phyloP scores from a whole-genome alignment of 2,888 invertebrate genomes.

The Stenichneumon culpator region DNA sequence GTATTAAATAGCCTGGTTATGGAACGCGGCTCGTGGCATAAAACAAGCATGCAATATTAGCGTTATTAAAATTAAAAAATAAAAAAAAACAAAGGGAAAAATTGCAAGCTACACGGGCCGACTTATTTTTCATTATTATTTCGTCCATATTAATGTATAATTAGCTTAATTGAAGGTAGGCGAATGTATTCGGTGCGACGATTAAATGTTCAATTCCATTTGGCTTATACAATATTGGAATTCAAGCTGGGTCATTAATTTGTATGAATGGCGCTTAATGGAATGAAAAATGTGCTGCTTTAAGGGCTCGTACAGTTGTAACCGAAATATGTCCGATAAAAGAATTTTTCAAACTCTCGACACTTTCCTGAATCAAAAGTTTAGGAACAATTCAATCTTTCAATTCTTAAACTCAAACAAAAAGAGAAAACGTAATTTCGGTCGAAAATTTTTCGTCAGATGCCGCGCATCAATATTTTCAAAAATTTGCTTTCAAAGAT shows the following conservation, averaged over 20 bases:
- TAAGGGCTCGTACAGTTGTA: too few species aligned
- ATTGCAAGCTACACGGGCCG: background rate
- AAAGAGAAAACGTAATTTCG: too few species aligned
- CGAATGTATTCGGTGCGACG: background rate
- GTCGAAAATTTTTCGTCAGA: too few species aligned
- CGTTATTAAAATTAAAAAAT: background rate
- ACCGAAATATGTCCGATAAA: too few species aligned
- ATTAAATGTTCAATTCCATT: background rate
- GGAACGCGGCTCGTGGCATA: background rate
- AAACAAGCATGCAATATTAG: background rate
- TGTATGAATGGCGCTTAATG: too few species aligned
- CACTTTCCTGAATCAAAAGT: too few species aligned
- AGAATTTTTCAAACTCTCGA: too few species aligned
- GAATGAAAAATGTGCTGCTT: too few species aligned
- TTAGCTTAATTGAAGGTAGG: conserved; percentile 15
- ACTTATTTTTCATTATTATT: background rate
- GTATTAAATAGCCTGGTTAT: background rate
- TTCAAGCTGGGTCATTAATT: background rate
- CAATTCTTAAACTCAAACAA: too few species aligned
- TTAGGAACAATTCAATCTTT: too few species aligned
- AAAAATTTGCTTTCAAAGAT: too few species aligned
- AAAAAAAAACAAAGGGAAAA: background rate
- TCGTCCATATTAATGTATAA: background rate
- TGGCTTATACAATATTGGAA: background rate
- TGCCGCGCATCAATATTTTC: too few species aligned